A percentile compares a stretch with the other conserved stretches of the same genome.
phyloP scores from a whole-genome alignment of 2,113 vertebrate genomes.

The Pelmatolapia mariae region DNA sequence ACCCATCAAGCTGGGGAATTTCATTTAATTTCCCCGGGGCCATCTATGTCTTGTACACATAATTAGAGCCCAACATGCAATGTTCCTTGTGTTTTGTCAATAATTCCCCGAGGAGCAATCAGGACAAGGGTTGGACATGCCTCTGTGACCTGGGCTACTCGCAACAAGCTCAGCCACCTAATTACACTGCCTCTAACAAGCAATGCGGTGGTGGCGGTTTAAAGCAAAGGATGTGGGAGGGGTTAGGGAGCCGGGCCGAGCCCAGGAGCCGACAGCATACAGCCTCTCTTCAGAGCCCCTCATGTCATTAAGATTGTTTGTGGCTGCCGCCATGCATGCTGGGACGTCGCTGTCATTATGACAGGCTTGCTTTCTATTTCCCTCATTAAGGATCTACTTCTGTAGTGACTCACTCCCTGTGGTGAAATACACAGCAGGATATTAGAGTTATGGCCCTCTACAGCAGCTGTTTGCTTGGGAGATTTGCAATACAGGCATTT shows the following conservation, averaged over 20 bases:
- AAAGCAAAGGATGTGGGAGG: constrained; percentile 55
- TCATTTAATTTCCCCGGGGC: constrained; percentile 98
- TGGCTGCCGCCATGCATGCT: constrained; percentile 51
- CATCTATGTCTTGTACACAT: constrained; percentile 93
- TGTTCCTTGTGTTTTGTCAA: constrained; percentile 95
- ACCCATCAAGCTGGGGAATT: constrained; percentile 95
- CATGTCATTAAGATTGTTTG: constrained; percentile 59
- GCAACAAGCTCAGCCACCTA: constrained; percentile 84
- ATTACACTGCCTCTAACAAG: constrained; percentile 92
- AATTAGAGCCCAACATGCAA: constrained; percentile 95
- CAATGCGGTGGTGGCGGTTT: constrained; percentile 71
- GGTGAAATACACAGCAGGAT: constrained; percentile 10
- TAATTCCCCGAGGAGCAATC: constrained; percentile 94
- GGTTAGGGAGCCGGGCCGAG: constrained; percentile 9
- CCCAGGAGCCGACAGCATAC: constrained; percentile 10
- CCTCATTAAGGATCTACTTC: constrained; percentile 34
- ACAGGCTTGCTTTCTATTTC: constrained; percentile 30
- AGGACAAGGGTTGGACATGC: constrained; percentile 93
- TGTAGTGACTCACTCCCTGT: constrained; percentile 19
- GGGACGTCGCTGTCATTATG: constrained; percentile 34
- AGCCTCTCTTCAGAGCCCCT: constrained; percentile 38
- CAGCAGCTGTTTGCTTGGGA: constrained; percentile 2
- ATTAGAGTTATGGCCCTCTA: not conserved
- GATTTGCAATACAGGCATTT: not conserved
- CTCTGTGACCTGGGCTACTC: constrained; percentile 90